Conservation (phyloP, 2,888 invertebrate genomes). For the Chironomus tentans region DNA sequence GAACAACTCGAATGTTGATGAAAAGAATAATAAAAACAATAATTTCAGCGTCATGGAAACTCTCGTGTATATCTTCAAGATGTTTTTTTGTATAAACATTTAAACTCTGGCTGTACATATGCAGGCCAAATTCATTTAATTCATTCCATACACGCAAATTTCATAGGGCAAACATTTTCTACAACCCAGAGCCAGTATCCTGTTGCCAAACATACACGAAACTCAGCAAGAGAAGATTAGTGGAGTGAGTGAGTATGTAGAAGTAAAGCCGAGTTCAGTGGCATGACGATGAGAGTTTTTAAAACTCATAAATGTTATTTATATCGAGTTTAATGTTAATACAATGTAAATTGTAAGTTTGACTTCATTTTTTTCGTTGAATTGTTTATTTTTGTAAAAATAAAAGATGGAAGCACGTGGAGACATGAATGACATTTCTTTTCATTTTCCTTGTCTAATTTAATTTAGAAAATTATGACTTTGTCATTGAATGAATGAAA, state of each 20-base stretch:
- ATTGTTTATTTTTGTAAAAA: no score
- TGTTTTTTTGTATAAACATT: not conserved
- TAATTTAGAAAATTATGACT: no score
- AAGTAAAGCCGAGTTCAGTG: not conserved
- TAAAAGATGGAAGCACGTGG: no score
- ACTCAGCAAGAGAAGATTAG: constrained; percentile 15
- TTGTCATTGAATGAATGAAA: no score
- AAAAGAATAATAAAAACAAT: constrained; percentile 4
- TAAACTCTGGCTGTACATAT: not conserved
- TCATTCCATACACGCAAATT: constrained; percentile 1
- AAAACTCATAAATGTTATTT: no score
- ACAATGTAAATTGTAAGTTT: no score
- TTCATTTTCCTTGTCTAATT: no score
- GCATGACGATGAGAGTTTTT: no score
- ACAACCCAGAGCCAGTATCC: constrained; percentile 1
- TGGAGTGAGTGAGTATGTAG: not conserved
- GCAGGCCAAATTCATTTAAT: constrained; percentile 16
- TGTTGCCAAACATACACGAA: constrained; percentile 24
- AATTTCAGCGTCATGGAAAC: constrained; percentile 1
- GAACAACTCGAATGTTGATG: constrained; percentile 9
- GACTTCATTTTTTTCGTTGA: no score
- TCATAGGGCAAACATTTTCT: not conserved
- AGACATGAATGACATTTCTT: no score
- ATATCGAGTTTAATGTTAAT: no score
- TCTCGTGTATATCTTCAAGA: not conserved